phyloP scores from a whole-genome alignment of 2,113 vertebrate species.

The Callopanchax toddi region DNA sequence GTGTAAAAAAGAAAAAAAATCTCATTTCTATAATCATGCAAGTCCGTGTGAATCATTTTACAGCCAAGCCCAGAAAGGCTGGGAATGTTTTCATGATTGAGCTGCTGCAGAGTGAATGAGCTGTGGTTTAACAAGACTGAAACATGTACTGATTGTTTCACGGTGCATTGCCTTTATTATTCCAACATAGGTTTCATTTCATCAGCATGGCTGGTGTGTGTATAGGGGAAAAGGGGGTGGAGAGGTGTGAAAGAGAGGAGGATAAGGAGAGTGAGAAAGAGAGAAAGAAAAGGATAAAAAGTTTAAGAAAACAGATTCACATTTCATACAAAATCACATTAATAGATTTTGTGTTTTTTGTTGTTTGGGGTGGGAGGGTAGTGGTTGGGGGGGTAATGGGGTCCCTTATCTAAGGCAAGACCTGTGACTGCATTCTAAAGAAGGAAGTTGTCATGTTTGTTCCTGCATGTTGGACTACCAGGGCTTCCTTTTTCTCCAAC shows the following conservation, averaged over 20 bases:
- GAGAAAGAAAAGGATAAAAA: too few relatives aligned
- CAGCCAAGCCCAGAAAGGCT: slow-evolving; percentile 17
- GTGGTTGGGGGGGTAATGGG: too few relatives aligned
- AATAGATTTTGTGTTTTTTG: too few relatives aligned
- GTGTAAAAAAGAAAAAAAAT: background rate
- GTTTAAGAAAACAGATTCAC: background rate
- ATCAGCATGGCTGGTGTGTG: slow-evolving; percentile 10
- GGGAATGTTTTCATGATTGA: slow-evolving; percentile 46
- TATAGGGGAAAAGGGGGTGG: background rate
- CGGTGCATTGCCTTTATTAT: slow-evolving; percentile 70
- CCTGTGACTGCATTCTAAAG: too few relatives aligned
- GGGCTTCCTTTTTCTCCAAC: too few relatives aligned
- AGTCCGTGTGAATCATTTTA: slow-evolving; percentile 16
- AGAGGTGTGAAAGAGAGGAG: background rate
- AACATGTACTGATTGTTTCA: slow-evolving; percentile 64
- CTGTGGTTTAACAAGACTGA: slow-evolving; percentile 58
- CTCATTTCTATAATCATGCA: background rate
- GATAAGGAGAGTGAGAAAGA: background rate
- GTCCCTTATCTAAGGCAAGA: too few relatives aligned
- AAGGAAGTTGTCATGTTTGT: too few relatives aligned
- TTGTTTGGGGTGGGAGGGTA: too few relatives aligned
- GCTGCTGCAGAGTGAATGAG: slow-evolving; percentile 42
- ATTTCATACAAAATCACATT: background rate
- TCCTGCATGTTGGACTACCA: too few relatives aligned
- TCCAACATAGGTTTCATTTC: slow-evolving; percentile 51